Evolutionary conservation across 2,888 invertebrate genomes (phyloP).

Genomic region (Campoplex capitator): DNA sequence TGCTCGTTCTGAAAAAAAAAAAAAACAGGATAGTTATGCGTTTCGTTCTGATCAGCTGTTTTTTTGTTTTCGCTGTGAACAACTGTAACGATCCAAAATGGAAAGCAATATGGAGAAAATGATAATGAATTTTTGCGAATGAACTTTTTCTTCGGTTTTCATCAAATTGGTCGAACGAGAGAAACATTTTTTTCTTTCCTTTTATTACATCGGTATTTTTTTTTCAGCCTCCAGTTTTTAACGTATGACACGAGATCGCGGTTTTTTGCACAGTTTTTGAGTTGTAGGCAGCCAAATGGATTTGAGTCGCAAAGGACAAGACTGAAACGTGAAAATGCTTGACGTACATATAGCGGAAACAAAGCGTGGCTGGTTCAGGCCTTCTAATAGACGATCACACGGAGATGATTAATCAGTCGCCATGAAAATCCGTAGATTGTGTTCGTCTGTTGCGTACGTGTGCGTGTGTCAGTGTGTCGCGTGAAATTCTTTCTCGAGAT

Average conservation of each 20-base stretch:
- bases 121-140: neutral
- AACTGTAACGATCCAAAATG: neutral
- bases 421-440: conserved; percentile 67
- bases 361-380: conserved; percentile 72
- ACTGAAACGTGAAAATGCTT: neutral
- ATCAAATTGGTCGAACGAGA: neutral
- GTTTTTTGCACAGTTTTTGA: neutral
- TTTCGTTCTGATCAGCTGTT: neutral
- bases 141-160: neutral
- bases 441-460: neutral
- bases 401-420: conserved; percentile 74
- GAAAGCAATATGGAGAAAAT: neutral
- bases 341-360: conserved; percentile 65
- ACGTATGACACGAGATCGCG: neutral
- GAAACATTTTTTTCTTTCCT: neutral
- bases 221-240: neutral
- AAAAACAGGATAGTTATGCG: too few species aligned
- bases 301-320: neutral
- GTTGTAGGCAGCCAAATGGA: neutral
- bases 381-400: conserved; percentile 76
- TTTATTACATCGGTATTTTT: neutral
- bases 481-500: conserved; percentile 44
- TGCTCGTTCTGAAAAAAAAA: neutral
- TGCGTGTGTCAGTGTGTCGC: conserved; percentile 34
- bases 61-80: neutral